A percentile compares a stretch with the other conserved stretches of the same genome.
These are phyloP conservation scores for Megamerina dolium DNA, from an alignment of 2,888 invertebrate genomes.

Conservation along the genomic window DNA sequence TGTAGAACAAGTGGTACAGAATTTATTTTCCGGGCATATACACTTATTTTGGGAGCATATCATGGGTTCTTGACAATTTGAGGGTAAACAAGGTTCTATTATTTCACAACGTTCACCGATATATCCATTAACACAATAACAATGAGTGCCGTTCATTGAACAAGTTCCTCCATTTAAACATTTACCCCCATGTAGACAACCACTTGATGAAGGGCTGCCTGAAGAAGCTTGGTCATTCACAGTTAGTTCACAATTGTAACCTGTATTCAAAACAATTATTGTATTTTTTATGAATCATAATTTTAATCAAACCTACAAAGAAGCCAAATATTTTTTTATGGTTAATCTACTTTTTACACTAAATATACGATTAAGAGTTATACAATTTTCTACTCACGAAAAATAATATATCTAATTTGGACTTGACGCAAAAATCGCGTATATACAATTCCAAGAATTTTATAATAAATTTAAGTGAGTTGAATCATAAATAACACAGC, in stretches of 20 bases:
- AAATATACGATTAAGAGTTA: too few relatives aligned
- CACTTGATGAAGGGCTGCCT: too few relatives aligned
- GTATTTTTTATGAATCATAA: too few relatives aligned
- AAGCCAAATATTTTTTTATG: too few relatives aligned
- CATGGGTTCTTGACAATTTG: slow-evolving; percentile 47
- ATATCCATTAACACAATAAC: slow-evolving; percentile 44
- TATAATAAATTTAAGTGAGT: too few relatives aligned
- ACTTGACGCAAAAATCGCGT: too few relatives aligned
- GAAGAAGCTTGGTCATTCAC: slow-evolving; percentile 21
- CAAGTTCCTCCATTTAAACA: slow-evolving; percentile 49
- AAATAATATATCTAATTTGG: too few relatives aligned
- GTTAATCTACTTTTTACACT: too few relatives aligned
- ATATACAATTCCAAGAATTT: too few relatives aligned
- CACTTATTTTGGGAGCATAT: slow-evolving; percentile 44
- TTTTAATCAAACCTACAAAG: too few relatives aligned
- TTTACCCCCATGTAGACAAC: slow-evolving; percentile 38
- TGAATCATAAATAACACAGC: too few relatives aligned
- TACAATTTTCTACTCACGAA: too few relatives aligned
- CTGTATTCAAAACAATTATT: slow-evolving; percentile 26
- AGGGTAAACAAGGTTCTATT: slow-evolving; percentile 37
- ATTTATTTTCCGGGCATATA: slow-evolving; percentile 45
- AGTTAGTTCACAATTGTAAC: slow-evolving; percentile 46
- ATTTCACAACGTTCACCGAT: slow-evolving; percentile 46
- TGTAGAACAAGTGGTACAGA: slow-evolving; percentile 54
- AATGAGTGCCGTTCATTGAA: slow-evolving; percentile 44